Percentiles rank a stretch among this genome's conserved stretches.
Evolutionary conservation across 2,888 invertebrate species (phyloP).

Genomic region (Aphidoletes aphidimyza): DNA sequence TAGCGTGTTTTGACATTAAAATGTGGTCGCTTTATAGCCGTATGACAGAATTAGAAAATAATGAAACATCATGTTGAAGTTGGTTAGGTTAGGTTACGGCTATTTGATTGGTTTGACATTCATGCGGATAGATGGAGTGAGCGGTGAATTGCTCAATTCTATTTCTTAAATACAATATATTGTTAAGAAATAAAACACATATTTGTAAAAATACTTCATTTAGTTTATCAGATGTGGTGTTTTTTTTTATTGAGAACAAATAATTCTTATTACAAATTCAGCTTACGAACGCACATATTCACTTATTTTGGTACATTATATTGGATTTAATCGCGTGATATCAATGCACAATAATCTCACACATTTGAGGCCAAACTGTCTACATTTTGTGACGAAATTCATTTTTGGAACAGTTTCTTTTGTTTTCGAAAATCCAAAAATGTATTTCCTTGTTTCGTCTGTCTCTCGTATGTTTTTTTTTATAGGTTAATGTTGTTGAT

Average conservation of each 20-base stretch:
- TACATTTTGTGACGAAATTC: neutral
- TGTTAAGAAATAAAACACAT: neutral
- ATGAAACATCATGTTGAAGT: neutral
- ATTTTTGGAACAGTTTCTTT: neutral
- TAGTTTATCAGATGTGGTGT: conserved; percentile 9
- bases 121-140: neutral
- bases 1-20: conserved; percentile 26
- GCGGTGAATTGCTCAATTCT: neutral
- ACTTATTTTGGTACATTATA: conserved; percentile 43
- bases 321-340: neutral
- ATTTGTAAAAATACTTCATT: neutral
- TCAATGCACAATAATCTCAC: neutral
- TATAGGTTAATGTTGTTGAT: too few species aligned
- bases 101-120: neutral
- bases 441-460: too few species aligned
- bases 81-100: neutral
- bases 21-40: neutral
- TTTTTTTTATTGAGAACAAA: conserved; percentile 54
- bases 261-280: neutral
- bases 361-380: neutral
- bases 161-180: neutral
- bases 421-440: too few species aligned
- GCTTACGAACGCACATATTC: conserved; percentile 44
- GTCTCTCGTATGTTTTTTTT: neutral
- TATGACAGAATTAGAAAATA: neutral